Percentiles rank a stretch among this genome's conserved stretches.
Evolutionary conservation across 2,113 vertebrate species (phyloP).

Genomic region (Forbesichthys agassizii): DNA sequence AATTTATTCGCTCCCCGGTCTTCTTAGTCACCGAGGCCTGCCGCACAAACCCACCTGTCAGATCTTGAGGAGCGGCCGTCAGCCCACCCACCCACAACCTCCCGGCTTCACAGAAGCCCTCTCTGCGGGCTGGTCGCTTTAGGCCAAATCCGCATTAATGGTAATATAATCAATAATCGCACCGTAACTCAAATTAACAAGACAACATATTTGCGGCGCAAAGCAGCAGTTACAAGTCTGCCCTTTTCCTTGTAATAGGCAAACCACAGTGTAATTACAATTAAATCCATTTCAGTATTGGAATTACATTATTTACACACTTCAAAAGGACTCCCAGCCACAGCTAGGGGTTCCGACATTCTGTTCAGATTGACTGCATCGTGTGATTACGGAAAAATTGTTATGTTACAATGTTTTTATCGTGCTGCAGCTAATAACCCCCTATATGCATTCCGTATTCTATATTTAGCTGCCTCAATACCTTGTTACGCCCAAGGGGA

Average conservation of each 20-base stretch:
- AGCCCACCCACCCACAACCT: constrained; percentile 9
- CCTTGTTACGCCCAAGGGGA: too few species aligned
- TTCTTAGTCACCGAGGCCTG: constrained; percentile 64
- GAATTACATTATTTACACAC: neutral
- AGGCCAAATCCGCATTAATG: constrained; percentile 48
- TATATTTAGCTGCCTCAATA: too few species aligned
- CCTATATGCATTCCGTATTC: too few species aligned
- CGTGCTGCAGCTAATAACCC: neutral
- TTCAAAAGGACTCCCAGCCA: too few species aligned
- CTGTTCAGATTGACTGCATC: too few species aligned
- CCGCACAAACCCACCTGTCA: constrained; percentile 71
- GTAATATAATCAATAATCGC: constrained; percentile 52
- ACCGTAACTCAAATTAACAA: constrained; percentile 51
- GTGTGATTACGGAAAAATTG: neutral
- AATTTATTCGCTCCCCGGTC: constrained; percentile 75
- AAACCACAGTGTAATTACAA: constrained; percentile 3
- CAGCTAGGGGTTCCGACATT: too few species aligned
- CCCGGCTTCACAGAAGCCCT: constrained; percentile 25
- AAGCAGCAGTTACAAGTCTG: constrained; percentile 7
- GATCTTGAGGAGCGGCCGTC: constrained; percentile 46
- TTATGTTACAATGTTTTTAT: neutral
- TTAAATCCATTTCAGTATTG: neutral
- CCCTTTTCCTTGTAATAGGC: constrained; percentile 5
- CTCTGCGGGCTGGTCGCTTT: constrained; percentile 46
- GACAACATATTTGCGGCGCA: constrained; percentile 18